Evolutionary conservation across 2,888 invertebrate species (phyloP).

Genomic region (Heteromurus nitidus): DNA sequence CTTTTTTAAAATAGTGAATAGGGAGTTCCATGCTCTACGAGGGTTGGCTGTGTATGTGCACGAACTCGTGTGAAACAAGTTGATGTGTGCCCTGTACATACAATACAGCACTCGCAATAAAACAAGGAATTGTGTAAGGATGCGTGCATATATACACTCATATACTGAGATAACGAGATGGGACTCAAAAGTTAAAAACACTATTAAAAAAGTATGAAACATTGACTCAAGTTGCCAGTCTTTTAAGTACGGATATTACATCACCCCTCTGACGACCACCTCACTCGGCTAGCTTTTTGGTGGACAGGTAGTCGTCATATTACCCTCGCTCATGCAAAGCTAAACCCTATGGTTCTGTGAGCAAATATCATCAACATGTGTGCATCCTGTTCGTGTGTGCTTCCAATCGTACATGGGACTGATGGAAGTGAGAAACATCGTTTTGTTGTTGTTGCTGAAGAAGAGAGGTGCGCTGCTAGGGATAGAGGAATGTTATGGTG

Average conservation of each 20-base stretch:
- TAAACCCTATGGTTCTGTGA: background rate
- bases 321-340: background rate
- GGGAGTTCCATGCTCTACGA: no score
- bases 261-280: constrained; percentile 21
- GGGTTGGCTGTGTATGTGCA: background rate
- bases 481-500: background rate
- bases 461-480: no score
- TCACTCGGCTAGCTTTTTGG: constrained; percentile 19
- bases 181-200: background rate
- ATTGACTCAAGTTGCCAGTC: constrained; percentile 23
- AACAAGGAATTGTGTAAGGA: no score
- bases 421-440: background rate
- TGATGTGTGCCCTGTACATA: no score
- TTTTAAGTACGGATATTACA: constrained; percentile 52
- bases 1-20: constrained; percentile 36
- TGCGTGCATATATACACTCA: constrained; percentile 27
- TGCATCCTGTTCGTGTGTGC: background rate
- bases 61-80: background rate
- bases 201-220: constrained; percentile 1
- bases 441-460: background rate
- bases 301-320: constrained; percentile 28
- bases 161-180: background rate
- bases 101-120: background rate
- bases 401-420: background rate
- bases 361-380: background rate